Evolutionary conservation across 1,140 invertebrate genomes (phyloP).

Genomic region (Pinna nobilis): DNA sequence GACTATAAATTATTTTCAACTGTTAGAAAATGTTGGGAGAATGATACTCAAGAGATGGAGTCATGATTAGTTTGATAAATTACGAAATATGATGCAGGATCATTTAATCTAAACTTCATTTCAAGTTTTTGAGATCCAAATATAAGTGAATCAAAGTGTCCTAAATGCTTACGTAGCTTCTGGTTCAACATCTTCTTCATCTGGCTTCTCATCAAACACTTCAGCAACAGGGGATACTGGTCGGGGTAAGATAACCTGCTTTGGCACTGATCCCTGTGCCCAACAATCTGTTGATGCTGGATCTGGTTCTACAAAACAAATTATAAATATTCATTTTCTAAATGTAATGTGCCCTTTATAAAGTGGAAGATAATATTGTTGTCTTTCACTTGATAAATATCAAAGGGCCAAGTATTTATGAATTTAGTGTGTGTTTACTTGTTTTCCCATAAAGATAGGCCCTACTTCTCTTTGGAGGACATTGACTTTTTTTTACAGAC

Average conservation of each 20-base stretch:
- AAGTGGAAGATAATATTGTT: not conserved
- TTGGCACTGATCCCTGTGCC: slow-evolving; percentile 73
- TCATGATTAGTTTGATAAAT: too few relatives aligned
- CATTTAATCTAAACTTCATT: not conserved
- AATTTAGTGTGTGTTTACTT: too few relatives aligned
- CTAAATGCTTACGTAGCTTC: slow-evolving; percentile 14
- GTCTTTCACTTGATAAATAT: not conserved
- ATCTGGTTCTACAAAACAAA: slow-evolving; percentile 66
- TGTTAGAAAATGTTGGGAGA: too few relatives aligned
- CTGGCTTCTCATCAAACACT: slow-evolving; percentile 37
- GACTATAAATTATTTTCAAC: too few relatives aligned
- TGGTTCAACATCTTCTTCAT: slow-evolving; percentile 40
- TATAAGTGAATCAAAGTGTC: not conserved
- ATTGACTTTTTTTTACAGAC: too few relatives aligned
- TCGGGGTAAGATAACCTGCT: slow-evolving; percentile 43
- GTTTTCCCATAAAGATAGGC: too few relatives aligned
- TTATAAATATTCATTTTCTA: not conserved
- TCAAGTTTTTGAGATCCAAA: not conserved
- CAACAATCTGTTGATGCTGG: slow-evolving; percentile 72
- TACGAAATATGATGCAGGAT: too few relatives aligned
- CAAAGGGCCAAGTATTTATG: too few relatives aligned
- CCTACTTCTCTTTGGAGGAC: too few relatives aligned
- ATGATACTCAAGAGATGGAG: too few relatives aligned
- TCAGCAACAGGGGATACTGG: slow-evolving; percentile 45
- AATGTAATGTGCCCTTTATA: too few relatives aligned